phyloP scores from a whole-genome alignment of 2,797 vertebrate genomes.

The Odontamblyopus rebecca region DNA sequence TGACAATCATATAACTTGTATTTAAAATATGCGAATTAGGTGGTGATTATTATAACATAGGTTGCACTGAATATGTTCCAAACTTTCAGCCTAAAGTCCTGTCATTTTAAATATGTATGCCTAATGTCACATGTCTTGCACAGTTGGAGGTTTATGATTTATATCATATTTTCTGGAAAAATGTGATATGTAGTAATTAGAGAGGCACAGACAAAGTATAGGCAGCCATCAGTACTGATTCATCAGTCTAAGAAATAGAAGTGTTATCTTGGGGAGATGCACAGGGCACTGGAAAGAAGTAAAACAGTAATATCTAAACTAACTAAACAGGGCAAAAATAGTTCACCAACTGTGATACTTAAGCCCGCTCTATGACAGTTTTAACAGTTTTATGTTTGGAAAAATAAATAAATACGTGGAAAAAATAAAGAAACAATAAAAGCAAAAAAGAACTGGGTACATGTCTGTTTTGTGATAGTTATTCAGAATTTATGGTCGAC shows the following conservation, averaged over 20 bases:
- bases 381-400: constrained; percentile 77
- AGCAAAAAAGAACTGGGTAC: constrained; percentile 76
- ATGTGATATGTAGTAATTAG: constrained; percentile 18
- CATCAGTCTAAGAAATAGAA: constrained; percentile 39
- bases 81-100: constrained; percentile 18
- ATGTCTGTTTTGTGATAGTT: constrained; percentile 56
- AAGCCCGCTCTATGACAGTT: constrained; percentile 71
- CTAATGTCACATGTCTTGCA: constrained; percentile 14
- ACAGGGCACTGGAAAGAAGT: constrained; percentile 52
- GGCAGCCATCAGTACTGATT: constrained; percentile 20
- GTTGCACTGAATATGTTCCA: constrained; percentile 31
- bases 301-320: constrained; percentile 39
- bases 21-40: constrained; percentile 54
- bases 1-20: constrained; percentile 67
- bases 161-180: constrained; percentile 9
- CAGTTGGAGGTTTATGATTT: neutral
- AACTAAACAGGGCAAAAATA: constrained; percentile 44
- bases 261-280: constrained; percentile 48
- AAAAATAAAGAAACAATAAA: constrained; percentile 70
- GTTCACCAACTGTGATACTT: constrained; percentile 69
- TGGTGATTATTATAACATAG: constrained; percentile 19
- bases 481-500: neutral
- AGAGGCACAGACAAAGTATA: constrained; percentile 20
- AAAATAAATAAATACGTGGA: constrained; percentile 59
- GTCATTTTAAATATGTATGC: constrained; percentile 10